Conservation (phyloP, 2,888 invertebrate species). For the Trissolcus japonicus region DNA sequence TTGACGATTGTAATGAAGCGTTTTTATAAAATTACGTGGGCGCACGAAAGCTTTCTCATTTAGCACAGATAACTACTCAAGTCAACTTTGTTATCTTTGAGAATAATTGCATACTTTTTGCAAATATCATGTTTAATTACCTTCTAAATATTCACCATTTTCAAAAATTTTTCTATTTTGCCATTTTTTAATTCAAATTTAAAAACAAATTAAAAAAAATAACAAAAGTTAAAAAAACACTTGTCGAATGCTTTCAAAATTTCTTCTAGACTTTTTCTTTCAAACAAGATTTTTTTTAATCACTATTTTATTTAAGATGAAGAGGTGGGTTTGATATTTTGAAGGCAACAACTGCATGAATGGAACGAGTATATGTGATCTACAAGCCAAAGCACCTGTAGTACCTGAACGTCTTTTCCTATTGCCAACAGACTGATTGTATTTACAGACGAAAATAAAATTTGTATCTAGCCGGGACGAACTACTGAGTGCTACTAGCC, state of each 20-base stretch:
- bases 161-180: not conserved
- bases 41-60: conserved; percentile 41
- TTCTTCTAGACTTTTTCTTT: not conserved
- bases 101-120: conserved; percentile 23
- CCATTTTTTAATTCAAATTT: too few species aligned
- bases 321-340: conserved; percentile 11
- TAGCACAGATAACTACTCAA: conserved; percentile 40
- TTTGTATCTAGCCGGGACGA: conserved; percentile 30
- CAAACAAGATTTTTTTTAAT: too few species aligned
- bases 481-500: conserved; percentile 61
- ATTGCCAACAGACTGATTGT: conserved; percentile 7
- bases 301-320: too few species aligned
- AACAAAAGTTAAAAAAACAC: too few species aligned
- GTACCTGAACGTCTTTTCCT: conserved; percentile 32
- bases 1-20: conserved; percentile 31
- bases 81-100: conserved; percentile 24
- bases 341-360: conserved; percentile 7
- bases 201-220: too few species aligned
- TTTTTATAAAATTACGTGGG: conserved; percentile 33
- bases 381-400: conserved; percentile 12
- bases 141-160: not conserved
- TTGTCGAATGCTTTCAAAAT: not conserved
- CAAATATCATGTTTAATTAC: conserved; percentile 18
- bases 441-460: conserved; percentile 22
- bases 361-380: conserved; percentile 6